Percentiles rank a stretch among this genome's conserved stretches.
phyloP scores from a whole-genome alignment of 2,797 vertebrate genomes.

The Pangasius macronema region DNA sequence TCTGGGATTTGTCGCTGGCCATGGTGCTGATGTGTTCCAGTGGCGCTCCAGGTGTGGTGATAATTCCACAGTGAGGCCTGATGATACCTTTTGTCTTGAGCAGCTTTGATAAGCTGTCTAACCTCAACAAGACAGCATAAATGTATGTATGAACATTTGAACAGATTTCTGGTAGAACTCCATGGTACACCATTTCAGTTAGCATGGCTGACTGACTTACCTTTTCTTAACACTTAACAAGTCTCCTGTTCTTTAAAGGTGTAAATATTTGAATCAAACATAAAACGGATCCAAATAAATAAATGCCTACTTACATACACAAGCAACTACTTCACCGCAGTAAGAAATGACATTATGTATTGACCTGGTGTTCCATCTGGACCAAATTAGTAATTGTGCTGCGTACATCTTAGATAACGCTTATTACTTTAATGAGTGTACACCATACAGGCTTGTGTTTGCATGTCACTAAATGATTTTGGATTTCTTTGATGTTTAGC shows the following conservation, averaged over 20 bases:
- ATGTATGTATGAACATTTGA: background rate
- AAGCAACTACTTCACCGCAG: background rate
- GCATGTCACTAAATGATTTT: background rate
- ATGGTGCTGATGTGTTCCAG: conserved; percentile 14
- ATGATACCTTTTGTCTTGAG: background rate
- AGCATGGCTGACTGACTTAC: background rate
- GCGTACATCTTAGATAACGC: background rate
- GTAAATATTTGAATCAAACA: background rate
- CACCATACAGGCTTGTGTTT: background rate
- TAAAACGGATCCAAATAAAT: background rate
- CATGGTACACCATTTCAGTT: background rate
- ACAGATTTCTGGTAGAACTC: background rate
- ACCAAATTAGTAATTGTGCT: background rate
- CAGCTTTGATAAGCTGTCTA: background rate
- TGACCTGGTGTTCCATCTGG: background rate
- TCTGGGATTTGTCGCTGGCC: background rate
- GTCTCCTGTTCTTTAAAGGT: background rate
- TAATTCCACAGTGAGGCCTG: background rate
- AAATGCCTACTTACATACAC: too few species aligned
- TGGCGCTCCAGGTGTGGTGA: background rate
- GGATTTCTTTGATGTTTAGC: background rate
- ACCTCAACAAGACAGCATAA: background rate
- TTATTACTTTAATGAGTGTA: background rate
- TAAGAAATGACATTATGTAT: background rate
- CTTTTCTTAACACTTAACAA: background rate